Base-by-base conservation (phyloP, 2,113 vertebrate species). In the Cebidichthys violaceus region DNA sequence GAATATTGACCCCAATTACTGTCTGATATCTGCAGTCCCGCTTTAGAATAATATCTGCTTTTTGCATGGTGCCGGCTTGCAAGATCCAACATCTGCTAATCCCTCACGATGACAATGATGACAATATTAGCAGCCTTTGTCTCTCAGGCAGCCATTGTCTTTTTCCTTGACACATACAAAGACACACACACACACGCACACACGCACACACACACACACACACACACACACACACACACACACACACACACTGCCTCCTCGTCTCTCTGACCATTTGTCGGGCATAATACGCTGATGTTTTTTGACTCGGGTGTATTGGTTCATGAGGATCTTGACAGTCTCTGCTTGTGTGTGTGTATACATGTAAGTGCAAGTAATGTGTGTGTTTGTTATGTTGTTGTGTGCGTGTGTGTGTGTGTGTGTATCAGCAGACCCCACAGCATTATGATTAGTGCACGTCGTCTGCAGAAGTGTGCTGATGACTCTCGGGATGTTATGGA, bases 231-330 rank as follows among this genome's bases (percentile, higher is more conserved):
- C 45, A 57, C 52, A 68, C 62, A 35, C 24, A 27, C 4, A 9
- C 9, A 39, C 11, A 45, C 61, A 85, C 73, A 62, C 59, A 39
- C 60, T n/a, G 24, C 61, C 27, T 57, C 77, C 70, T 64, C 37
- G 29, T 13, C 47, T 29, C 57, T 71, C 41, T 75, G 74, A 55
- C 61, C 57, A 45, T 76, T 82, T 79, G 67, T 72, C 75, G 37
- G 79, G 27, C 29, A n/a, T 45, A 75, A 86, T 64, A 77, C n/a
- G 7, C 70, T 81, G 73, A 89, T 80, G 78, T 52, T 75, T 80
- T 64, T 72, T 33, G 77, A 83, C 57, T 5, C 5, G 31, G 69
- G 20, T 62, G 83, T 76, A 67, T 11, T 55, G 54, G 37, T 70
- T 82, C 78, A 60, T 59, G 55, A 29, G 29, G 62, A 45, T 22